Evolutionary conservation across 2,113 vertebrate species (phyloP).

Genomic region (Indri indri): DNA sequence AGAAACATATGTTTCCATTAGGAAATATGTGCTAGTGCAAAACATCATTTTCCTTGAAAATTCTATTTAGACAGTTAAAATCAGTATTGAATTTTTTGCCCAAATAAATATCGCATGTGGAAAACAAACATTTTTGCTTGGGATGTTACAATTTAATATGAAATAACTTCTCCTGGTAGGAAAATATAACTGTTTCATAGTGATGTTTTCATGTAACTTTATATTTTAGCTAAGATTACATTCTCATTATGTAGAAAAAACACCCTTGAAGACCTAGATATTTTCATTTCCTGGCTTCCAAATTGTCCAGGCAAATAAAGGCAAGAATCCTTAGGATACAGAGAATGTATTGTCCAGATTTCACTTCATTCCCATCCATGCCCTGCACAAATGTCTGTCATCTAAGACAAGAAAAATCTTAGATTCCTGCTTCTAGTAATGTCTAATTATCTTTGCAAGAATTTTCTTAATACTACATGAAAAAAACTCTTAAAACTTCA

Average conservation of each 20-base stretch:
- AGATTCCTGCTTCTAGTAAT: neutral
- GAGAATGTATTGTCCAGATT: neutral
- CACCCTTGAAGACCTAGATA: neutral
- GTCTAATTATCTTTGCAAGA: neutral
- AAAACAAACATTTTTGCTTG: conserved; percentile 45
- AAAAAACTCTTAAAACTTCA: neutral
- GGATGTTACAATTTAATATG: neutral
- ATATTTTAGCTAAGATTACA: neutral
- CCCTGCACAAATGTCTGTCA: neutral
- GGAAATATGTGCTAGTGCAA: neutral
- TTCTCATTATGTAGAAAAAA: neutral
- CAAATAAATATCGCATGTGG: conserved; percentile 39
- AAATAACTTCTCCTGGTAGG: neutral
- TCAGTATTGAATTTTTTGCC: neutral
- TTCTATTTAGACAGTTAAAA: conserved; percentile 48
- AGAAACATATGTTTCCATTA: conserved; percentile 53
- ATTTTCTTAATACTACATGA: neutral
- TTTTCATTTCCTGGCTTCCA: neutral
- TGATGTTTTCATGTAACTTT: conserved; percentile 20
- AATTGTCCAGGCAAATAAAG: neutral
- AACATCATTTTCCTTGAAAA: conserved; percentile 35
- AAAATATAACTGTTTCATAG: neutral
- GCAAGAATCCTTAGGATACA: neutral
- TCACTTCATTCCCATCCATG: neutral
- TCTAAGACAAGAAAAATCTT: neutral